Evolutionary conservation across 2,888 invertebrate genomes (phyloP).

Genomic region (Macaria liturata): DNA sequence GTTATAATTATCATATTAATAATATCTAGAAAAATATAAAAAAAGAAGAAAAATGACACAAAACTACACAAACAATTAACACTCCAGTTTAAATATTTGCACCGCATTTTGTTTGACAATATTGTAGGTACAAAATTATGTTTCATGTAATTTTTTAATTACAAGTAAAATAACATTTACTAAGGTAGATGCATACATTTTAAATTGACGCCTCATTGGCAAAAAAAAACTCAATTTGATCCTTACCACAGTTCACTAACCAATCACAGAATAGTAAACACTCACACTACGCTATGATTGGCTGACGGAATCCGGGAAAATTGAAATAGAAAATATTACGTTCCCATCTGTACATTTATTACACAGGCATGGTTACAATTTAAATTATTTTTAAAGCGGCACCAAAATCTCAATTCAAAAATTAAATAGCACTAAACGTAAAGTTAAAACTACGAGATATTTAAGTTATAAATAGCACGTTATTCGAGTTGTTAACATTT

Average conservation of each 20-base stretch:
- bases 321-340: too few species aligned
- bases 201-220: background rate
- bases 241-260: background rate
- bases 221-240: background rate
- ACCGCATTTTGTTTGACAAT: conserved; percentile 22
- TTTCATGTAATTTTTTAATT: background rate
- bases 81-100: conserved; percentile 7
- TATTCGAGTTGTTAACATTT: too few species aligned
- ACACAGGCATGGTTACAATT: too few species aligned
- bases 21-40: background rate
- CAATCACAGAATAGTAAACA: background rate
- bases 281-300: background rate
- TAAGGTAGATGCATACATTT: conserved; percentile 5
- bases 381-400: too few species aligned
- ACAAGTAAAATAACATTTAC: conserved; percentile 5
- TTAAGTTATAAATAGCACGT: too few species aligned
- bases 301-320: too few species aligned
- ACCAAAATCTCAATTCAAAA: too few species aligned
- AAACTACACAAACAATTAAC: conserved; percentile 3
- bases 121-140: conserved; percentile 2
- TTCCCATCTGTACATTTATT: too few species aligned
- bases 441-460: too few species aligned
- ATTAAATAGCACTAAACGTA: too few species aligned
- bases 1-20: background rate
- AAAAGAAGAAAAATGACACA: background rate